Percentiles rank a stretch among this genome's conserved stretches.
These are phyloP conservation scores for Acholoe squamosa DNA, from an alignment of 2,888 invertebrate genomes.

Conservation along the genomic window DNA sequence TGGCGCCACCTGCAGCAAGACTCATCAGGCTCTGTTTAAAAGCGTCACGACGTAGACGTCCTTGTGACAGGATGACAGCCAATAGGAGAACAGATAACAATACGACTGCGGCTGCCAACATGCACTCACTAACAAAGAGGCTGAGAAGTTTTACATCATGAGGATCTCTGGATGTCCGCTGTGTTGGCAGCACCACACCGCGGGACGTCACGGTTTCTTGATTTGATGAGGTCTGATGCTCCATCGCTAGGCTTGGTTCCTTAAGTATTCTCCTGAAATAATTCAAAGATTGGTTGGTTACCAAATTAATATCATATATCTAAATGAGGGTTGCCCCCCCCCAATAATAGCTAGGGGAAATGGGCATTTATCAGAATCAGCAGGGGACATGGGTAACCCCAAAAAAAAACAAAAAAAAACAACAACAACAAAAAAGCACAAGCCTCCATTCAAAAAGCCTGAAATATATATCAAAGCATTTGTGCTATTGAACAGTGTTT, in stretches of 20 bases:
- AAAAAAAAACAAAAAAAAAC: too few species aligned
- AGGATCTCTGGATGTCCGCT: slow-evolving; percentile 15
- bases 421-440: too few species aligned
- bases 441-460: too few species aligned
- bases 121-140: background rate
- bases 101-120: slow-evolving; percentile 10
- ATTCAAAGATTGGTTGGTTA: too few species aligned
- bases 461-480: too few species aligned
- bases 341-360: too few species aligned
- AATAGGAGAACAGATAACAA: slow-evolving; percentile 25
- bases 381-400: too few species aligned
- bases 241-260: background rate
- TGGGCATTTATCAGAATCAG: too few species aligned
- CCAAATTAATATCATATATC: too few species aligned
- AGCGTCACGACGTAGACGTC: background rate
- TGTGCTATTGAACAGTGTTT: too few species aligned
- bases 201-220: background rate
- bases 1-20: slow-evolving; percentile 49
- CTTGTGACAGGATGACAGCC: background rate
- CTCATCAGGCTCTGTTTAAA: background rate
- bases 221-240: background rate
- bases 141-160: background rate
- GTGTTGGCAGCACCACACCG: background rate
- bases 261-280: too few species aligned
- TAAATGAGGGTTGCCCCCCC: too few species aligned